Evolutionary conservation across 2,797 vertebrate genomes (phyloP), one percentile per base, ranked within the genome.

Genomic region (Odontamblyopus rebecca): DNA sequence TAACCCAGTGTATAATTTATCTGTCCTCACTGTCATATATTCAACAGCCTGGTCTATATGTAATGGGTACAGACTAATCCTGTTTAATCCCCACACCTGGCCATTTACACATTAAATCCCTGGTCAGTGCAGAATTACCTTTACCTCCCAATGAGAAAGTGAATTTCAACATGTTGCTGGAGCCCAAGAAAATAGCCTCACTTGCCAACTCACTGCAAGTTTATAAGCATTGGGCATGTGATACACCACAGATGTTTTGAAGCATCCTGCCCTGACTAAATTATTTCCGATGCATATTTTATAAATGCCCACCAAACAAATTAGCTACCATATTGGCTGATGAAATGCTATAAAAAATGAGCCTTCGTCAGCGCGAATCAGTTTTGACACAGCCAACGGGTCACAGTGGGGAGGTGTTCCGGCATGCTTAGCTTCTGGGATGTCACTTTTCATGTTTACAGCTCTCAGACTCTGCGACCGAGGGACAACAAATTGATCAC

Each of bases 361-460:
- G 73, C 61, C 81, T 72, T 78, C 75, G 23, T 85, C 85, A 82
- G 72, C 7, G n/a, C 71, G 70, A 87, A 88, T 85, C 74, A 75
- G 76, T 82, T 81, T 73, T 83, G 82, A 86, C 85, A 82, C 81
- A 80, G 82, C 75, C 66, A 41, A 80, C 56, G 70, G 70, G 85
- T 74, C 70, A 61, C 82, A 64, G 83, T 59, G 19, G 83, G 82
- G 67, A 82, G 68, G 78, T 85, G 78, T 75, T 78, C 56, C 65
- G 63, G 73, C 16, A 62, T 70, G 82, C 80, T 82, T 68, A 85
- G 84, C 78, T 87, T 84, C 41, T 70, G 77, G 71, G 76, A 82
- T 82, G 87, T 85, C 74, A 71, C 66, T 84, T 85, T 86, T 80
- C 79, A 84, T 87, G 83, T 84, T 86, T 81, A 81, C 82, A 73